Conservation (phyloP, 2,888 invertebrate species). For the Sussaba pulchella region DNA sequence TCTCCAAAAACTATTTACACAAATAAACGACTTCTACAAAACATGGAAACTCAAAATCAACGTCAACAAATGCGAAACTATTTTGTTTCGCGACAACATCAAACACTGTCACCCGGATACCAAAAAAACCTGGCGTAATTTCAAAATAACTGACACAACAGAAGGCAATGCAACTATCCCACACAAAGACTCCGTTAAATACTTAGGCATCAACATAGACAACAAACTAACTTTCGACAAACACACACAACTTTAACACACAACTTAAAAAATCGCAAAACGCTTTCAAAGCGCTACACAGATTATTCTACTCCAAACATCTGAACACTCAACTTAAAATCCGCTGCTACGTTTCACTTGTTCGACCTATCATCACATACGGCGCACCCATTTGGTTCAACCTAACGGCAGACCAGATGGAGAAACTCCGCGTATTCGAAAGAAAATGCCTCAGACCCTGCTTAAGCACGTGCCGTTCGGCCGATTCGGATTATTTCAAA, state of each 20-base stretch:
- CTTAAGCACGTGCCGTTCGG: slow-evolving; percentile 8
- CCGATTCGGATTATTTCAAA: slow-evolving; percentile 7
- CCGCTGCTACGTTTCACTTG: neutral
- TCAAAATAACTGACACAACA: neutral
- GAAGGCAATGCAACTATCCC: neutral
- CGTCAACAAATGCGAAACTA: slow-evolving; percentile 60
- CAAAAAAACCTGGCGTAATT: slow-evolving; percentile 50
- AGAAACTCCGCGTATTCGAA: slow-evolving; percentile 37
- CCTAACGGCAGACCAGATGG: slow-evolving; percentile 11
- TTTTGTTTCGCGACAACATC: slow-evolving; percentile 48
- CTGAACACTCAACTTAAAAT: neutral
- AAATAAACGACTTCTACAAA: slow-evolving; percentile 48
- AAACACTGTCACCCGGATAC: slow-evolving; percentile 4
- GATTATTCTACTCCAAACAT: neutral
- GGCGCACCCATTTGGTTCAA: slow-evolving; percentile 8
- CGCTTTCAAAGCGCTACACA: slow-evolving; percentile 29
- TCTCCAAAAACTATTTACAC: neutral
- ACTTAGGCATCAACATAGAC: slow-evolving; percentile 43
- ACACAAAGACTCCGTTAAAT: slow-evolving; percentile 1
- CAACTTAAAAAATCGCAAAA: slow-evolving; percentile 64
- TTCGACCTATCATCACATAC: neutral
- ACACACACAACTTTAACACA: slow-evolving; percentile 55
- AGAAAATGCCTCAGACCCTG: slow-evolving; percentile 43
- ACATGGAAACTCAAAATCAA: slow-evolving; percentile 51
- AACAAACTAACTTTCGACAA: slow-evolving; percentile 49